These are phyloP conservation scores for Speoplatyrhinus poulsoni DNA, from an alignment of 2,113 vertebrate genomes.

Conservation along the genomic window DNA sequence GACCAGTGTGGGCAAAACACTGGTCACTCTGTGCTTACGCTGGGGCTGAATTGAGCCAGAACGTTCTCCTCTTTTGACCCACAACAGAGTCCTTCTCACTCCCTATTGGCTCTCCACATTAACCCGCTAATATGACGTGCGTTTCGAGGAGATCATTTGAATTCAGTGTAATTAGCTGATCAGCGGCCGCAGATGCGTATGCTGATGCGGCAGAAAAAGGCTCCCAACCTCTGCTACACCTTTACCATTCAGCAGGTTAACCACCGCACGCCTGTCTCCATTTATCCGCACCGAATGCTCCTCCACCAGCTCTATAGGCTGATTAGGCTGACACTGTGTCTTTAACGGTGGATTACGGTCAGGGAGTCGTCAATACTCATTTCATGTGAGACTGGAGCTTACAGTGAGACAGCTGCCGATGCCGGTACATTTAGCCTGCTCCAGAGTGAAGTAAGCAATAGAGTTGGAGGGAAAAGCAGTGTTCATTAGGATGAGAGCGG, in stretches of 20 bases:
- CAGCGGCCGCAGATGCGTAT: not conserved
- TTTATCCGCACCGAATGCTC: not conserved
- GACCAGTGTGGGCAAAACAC: conserved; percentile 43
- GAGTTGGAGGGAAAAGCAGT: conserved; percentile 41
- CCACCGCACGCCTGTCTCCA: not conserved
- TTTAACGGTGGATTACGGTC: conserved; percentile 36
- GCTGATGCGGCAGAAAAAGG: not conserved
- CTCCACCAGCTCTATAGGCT: conserved; percentile 18
- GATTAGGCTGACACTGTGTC: conserved; percentile 12
- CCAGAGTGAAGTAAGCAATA: conserved; percentile 47
- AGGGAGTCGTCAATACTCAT: conserved; percentile 35
- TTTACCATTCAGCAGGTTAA: conserved; percentile 9
- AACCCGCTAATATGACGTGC: not conserved
- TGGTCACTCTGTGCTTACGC: conserved; percentile 26
- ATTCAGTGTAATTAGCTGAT: not conserved
- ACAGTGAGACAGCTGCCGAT: conserved; percentile 47
- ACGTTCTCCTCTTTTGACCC: conserved; percentile 59
- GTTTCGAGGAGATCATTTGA: too few species aligned
- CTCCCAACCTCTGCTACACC: not conserved
- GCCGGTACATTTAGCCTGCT: conserved; percentile 49
- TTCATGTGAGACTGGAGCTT: conserved; percentile 36
- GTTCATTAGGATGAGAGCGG: conserved; percentile 46
- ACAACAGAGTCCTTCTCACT: conserved; percentile 27
- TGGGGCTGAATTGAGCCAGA: conserved; percentile 40
- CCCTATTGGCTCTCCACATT: not conserved